These are phyloP conservation scores for Psammodynastes pulverulentus DNA, from an alignment of 2,113 vertebrate genomes.

Conservation along the genomic window DNA sequence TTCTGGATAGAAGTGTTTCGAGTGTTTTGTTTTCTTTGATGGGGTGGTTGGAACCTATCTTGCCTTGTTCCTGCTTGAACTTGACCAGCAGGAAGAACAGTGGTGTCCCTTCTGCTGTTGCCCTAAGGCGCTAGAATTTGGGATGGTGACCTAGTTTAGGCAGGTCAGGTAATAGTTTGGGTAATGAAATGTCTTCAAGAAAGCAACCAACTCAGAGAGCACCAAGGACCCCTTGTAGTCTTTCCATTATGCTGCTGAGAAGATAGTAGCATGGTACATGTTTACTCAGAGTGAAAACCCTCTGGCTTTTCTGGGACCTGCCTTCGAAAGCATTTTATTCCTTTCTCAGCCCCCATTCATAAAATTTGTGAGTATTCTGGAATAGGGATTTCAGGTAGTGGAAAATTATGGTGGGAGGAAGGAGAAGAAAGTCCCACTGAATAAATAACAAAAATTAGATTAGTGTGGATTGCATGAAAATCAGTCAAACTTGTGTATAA, in stretches of 20 bases:
- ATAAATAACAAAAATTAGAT: neutral
- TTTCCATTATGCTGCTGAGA: neutral
- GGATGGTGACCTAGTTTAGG: neutral
- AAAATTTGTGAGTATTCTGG: neutral
- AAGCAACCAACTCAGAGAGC: neutral
- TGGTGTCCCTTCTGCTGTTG: neutral
- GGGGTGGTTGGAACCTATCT: neutral
- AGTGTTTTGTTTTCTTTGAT: neutral
- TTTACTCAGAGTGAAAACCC: neutral
- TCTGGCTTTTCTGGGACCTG: neutral
- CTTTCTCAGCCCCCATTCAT: neutral
- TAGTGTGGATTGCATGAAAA: neutral
- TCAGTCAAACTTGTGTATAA: neutral
- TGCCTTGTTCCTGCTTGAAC: neutral
- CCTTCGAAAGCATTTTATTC: neutral
- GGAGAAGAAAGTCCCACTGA: neutral
- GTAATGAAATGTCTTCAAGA: neutral
- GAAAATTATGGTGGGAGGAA: neutral
- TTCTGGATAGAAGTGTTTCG: neutral
- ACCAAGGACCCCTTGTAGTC: neutral
- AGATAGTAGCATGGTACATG: neutral
- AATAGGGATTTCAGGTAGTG: neutral
- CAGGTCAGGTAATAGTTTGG: neutral
- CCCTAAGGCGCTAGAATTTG: neutral
- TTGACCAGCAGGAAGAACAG: neutral